Evolutionary conservation across 1,140 invertebrate genomes (phyloP).

Genomic region (Notospermus geniculatus): DNA sequence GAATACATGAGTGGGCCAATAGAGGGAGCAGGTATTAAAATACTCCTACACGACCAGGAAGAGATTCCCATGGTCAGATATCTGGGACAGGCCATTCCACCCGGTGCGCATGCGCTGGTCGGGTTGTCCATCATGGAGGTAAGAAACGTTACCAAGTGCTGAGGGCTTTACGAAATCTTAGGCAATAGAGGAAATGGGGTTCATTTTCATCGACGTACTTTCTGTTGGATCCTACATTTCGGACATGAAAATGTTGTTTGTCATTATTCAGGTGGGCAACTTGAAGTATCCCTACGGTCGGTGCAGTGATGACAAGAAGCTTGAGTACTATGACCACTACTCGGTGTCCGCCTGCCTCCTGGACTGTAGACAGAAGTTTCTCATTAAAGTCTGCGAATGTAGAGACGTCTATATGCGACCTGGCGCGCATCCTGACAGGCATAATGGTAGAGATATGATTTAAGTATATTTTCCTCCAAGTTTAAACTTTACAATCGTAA

Average conservation of each 20-base stretch:
- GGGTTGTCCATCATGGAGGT: slow-evolving; percentile 35
- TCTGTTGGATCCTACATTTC: neutral
- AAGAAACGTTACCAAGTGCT: slow-evolving; percentile 6
- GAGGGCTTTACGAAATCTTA: neutral
- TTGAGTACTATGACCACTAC: neutral
- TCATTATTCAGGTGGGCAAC: neutral
- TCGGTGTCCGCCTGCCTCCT: neutral
- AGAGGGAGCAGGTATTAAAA: slow-evolving; percentile 39
- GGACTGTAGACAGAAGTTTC: neutral
- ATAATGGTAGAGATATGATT: no score
- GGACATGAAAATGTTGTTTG: neutral
- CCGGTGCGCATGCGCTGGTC: slow-evolving; percentile 43
- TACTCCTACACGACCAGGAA: slow-evolving; percentile 35
- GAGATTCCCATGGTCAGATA: slow-evolving; percentile 41
- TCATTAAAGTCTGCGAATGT: neutral
- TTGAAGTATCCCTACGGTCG: neutral
- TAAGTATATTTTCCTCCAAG: no score
- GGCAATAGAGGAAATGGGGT: neutral
- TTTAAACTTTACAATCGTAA: no score
- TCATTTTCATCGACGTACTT: neutral
- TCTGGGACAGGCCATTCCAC: slow-evolving; percentile 40
- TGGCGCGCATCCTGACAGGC: no score
- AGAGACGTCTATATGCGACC: neutral
- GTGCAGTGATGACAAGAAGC: neutral
- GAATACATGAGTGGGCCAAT: slow-evolving; percentile 47